These are phyloP conservation scores for Rhipidura dahli DNA, from an alignment of 2,113 vertebrate genomes.

Conservation along the genomic window DNA sequence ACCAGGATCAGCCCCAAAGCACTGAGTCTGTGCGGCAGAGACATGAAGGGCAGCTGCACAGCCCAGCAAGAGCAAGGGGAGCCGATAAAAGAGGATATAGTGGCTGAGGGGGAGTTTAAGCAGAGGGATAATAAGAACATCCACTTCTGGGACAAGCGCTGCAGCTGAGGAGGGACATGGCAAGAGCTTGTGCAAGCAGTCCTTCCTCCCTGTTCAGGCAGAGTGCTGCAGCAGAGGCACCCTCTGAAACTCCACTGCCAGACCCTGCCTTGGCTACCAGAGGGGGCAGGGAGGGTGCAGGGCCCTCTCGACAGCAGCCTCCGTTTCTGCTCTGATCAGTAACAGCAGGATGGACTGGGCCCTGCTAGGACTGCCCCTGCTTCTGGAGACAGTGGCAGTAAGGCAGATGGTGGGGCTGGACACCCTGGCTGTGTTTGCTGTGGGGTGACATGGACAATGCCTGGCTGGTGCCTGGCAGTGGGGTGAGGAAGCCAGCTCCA, in stretches of 20 bases:
- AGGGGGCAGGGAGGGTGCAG: not conserved
- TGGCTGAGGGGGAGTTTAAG: not conserved
- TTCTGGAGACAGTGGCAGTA: fast-evolving
- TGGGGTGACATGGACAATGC: fast-evolving
- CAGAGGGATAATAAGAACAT: not conserved
- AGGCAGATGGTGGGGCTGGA: not conserved
- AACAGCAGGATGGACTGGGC: not conserved
- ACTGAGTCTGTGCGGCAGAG: not conserved
- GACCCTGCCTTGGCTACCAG: not conserved
- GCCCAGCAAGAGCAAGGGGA: not conserved
- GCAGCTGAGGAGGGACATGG: not conserved
- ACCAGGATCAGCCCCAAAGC: not conserved
- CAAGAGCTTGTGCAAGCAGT: not conserved
- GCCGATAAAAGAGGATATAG: not conserved
- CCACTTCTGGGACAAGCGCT: not conserved
- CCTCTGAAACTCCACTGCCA: too few species aligned
- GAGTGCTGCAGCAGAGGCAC: fast-evolving
- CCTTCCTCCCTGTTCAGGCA: not conserved
- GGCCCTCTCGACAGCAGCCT: fast-evolving
- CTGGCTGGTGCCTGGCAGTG: fast-evolving
- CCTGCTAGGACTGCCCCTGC: not conserved
- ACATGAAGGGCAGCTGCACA: not conserved
- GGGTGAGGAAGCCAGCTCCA: not conserved
- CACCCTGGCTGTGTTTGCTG: fast-evolving
- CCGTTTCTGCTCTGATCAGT: not conserved